phyloP scores from a whole-genome alignment of 2,888 invertebrate genomes.

The Stomorhina lunata region DNA sequence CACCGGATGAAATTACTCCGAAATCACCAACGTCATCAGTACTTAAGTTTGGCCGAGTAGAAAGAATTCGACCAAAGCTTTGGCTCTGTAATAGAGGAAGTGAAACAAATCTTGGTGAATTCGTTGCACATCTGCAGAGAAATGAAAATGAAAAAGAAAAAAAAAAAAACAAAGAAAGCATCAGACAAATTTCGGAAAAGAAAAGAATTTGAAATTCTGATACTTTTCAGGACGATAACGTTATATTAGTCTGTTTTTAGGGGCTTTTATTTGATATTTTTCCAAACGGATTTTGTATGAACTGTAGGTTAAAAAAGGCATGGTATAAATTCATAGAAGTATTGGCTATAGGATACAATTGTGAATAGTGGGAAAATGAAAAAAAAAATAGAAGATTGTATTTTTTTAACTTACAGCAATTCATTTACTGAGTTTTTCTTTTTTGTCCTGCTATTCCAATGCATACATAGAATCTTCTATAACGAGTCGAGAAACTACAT shows the following conservation, averaged over 20 bases:
- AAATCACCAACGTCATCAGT: no score
- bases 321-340: no score
- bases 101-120: neutral
- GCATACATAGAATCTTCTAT: neutral
- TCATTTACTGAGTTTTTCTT: neutral
- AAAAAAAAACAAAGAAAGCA: neutral
- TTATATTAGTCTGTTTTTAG: no score
- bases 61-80: constrained; percentile 9
- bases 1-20: neutral
- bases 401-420: constrained; percentile 11
- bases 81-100: neutral
- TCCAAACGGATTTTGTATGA: no score
- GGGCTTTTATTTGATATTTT: no score
- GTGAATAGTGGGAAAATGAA: constrained; percentile 7
- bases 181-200: neutral
- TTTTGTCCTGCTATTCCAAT: neutral
- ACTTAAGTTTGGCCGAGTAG: neutral
- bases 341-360: no score
- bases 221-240: no score
- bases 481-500: neutral
- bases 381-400: constrained; percentile 1
- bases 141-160: neutral
- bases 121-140: neutral
- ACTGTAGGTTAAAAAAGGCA: no score
- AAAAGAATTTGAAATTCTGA: neutral